Evolutionary conservation across 64 coral and sea anemone species (phyloP), one percentile per base, ranked within the genome.

Genomic region (Platygyra sinensis): DNA sequence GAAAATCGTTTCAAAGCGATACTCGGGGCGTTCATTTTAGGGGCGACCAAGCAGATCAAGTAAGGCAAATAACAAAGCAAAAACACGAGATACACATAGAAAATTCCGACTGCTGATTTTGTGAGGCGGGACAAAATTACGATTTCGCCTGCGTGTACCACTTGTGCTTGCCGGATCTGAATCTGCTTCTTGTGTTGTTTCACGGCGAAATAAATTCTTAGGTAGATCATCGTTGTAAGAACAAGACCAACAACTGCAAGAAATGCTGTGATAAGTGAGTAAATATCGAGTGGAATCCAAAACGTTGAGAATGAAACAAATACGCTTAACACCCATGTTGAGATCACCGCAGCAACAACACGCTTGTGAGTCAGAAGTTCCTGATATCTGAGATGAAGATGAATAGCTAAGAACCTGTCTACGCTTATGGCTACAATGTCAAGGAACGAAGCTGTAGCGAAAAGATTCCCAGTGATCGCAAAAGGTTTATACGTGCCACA

Each of bases 281-380:
- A 3, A n/a, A 9, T 24, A n/a, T 67, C 8, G 2, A 9, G 20
- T 4, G n/a, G 64, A 4, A n/a, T n/a, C 64, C 64, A 67, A 2
- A 67, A n/a, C n/a, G 64, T 24, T 2, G 24, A 9, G 0, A 24
- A 9, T 25, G n/a, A 67, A 67, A 9, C 20, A 3, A 67, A 8
- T 24, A 22, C 64, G 8, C 64, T 67, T n/a, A 67, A 36, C 33
- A 36, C 33, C 33, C 33, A 36, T 36, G 3, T 36, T 36, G 33
- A 36, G 33, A 36, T 36, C 33, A 36, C 33, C 33, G 33, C 33
- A 36, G 33, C 65, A 69, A 69, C 65, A 69, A 69, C 65, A 69
- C 65, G 65, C 24, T n/a, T 69, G 65, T 25, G 65, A 69, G 65
- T 69, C 65, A 69, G n/a, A 69, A 69, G 65, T 69, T 69, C 65